Base-by-base conservation (phyloP, 2,888 invertebrate genomes). In the Lepas anatifera region DNA sequence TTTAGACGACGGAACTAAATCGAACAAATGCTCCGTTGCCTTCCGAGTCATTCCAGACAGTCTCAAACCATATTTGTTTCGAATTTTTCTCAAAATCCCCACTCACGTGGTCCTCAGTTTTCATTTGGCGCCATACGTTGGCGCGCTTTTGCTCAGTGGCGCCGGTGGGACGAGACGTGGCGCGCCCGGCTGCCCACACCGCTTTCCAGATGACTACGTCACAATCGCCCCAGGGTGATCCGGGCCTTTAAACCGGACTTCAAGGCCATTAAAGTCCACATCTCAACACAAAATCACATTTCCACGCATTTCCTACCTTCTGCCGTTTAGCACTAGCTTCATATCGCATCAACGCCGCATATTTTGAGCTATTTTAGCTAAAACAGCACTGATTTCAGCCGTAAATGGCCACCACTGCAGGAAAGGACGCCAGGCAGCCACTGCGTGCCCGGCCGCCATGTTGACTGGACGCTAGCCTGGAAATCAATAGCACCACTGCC, bases 201-300 rank as follows among this genome's bases (percentile, higher is more conserved):
- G 22, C 32, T 58, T 32, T 58, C 58, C 35, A 58, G 58, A 35
- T 22, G 58, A 32, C 25, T 32, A 58, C 58, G 58, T 58, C 58
- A 58, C 58, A 10, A 58, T 58, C 25, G 58, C 58, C 58, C 35
- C 22, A 32, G 58, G 58, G 11, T 25, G 25, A 58, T 58, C 58
- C 58, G 58, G 58, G 58, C 58, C 8, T 58, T 58, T 58, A 58
- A 58, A 58, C 58, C 58, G 1, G 35, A 58, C 35, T 58, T 10
- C 58, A 58, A 58, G 58, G 58, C 58, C 58, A 58, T 58, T 58
- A 58, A 58, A 58, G 35, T 0, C 58, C 58, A 58, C 32, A 32
- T 58, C 13, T 35, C 11, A 11, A 22, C 32, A 35, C 32, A 35
- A 58, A 58, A 22, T 11, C 18, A 22, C 32, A 32, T 58, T 52